These are phyloP conservation scores for Clostera curtula DNA, from an alignment of 2,888 invertebrate species.

Conservation along the genomic window DNA sequence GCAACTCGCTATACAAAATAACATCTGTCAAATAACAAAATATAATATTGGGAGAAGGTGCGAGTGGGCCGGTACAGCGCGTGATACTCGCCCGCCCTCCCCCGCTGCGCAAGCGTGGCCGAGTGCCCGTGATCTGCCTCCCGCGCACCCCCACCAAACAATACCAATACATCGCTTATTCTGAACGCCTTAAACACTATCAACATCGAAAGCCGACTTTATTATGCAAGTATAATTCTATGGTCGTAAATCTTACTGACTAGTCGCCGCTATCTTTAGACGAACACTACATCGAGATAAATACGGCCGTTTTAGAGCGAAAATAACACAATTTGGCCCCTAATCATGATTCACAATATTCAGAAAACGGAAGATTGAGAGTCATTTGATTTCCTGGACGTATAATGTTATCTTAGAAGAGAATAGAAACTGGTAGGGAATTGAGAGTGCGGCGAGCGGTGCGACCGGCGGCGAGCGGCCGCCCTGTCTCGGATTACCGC, in stretches of 20 bases:
- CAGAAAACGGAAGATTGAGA: background rate
- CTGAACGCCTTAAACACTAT: slow-evolving; percentile 20
- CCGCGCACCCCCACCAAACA: no score
- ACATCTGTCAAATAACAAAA: slow-evolving; percentile 6
- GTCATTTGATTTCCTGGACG: slow-evolving; percentile 1
- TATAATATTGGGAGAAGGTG: no score
- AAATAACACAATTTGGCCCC: slow-evolving; percentile 22
- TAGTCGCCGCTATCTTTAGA: slow-evolving; percentile 7
- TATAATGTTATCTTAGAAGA: no score
- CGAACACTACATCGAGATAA: slow-evolving; percentile 8
- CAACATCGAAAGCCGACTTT: slow-evolving; percentile 27
- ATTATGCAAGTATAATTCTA: slow-evolving; percentile 15
- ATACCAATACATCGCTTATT: slow-evolving; percentile 15
- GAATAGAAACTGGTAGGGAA: no score
- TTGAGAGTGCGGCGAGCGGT: no score
- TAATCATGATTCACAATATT: slow-evolving; percentile 11
- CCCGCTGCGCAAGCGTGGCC: slow-evolving; percentile 10
- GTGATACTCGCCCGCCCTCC: slow-evolving; percentile 4
- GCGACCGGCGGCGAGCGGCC: no score
- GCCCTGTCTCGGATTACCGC: no score
- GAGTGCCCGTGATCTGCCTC: no score
- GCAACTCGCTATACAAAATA: slow-evolving; percentile 6
- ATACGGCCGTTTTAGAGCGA: slow-evolving; percentile 7
- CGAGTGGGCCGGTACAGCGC: no score
- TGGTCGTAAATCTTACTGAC: slow-evolving; percentile 12